Evolutionary conservation across 2,797 vertebrate species (phyloP).

Genomic region (Pelobates cultripes): DNA sequence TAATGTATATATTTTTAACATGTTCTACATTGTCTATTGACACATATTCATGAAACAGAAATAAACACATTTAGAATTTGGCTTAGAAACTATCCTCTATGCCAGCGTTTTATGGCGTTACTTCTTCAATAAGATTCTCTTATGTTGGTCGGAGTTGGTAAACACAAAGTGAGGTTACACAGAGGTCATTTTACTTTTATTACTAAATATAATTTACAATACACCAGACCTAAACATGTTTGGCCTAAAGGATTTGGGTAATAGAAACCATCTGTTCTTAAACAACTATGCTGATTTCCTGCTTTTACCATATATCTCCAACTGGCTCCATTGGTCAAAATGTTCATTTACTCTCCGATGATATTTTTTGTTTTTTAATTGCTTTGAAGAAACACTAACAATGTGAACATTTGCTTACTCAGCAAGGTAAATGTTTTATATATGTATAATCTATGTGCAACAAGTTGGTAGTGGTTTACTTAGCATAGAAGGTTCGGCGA

Average conservation of each 20-base stretch:
- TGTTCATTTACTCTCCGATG: conserved; percentile 57
- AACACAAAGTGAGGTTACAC: conserved; percentile 78
- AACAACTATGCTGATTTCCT: conserved; percentile 84
- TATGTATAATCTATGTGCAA: too few relatives aligned
- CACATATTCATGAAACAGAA: conserved; percentile 78
- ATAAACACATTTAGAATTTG: conserved; percentile 67
- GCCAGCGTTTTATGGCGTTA: conserved; percentile 77
- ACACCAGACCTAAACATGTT: conserved; percentile 86
- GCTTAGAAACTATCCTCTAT: neutral
- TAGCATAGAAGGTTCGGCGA: too few relatives aligned
- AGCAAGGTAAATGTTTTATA: too few relatives aligned
- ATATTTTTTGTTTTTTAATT: conserved; percentile 55
- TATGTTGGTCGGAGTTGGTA: conserved; percentile 72
- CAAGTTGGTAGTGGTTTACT: too few relatives aligned
- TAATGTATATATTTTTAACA: conserved; percentile 73
- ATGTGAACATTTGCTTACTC: neutral
- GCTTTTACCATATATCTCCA: conserved; percentile 69
- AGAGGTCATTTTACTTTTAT: conserved; percentile 82
- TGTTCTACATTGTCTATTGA: conserved; percentile 71
- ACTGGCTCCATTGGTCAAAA: conserved; percentile 71
- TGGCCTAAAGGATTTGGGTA: conserved; percentile 84
- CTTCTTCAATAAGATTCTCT: conserved; percentile 74
- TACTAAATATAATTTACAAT: conserved; percentile 85
- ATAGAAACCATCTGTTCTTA: conserved; percentile 91
- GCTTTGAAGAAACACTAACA: conserved; percentile 24